Conservation (phyloP, 2,797 vertebrate genomes). For the Dallia pectoralis region DNA sequence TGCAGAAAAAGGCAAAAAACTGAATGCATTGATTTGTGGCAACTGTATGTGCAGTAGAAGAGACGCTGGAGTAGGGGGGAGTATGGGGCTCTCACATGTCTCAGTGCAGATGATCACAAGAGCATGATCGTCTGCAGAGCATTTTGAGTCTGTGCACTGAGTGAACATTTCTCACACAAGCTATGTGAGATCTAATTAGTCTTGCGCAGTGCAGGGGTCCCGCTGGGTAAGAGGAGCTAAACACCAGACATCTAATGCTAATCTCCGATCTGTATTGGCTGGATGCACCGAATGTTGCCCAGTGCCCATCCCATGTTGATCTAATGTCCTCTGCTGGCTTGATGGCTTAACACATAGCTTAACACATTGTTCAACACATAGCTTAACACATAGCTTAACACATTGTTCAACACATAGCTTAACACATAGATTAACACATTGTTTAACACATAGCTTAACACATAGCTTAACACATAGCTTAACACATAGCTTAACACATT, state of each 20-base stretch:
- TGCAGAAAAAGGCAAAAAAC: too few species aligned
- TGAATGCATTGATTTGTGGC: too few species aligned
- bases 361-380: neutral
- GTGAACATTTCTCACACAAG: too few species aligned
- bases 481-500: neutral
- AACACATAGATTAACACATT: too few species aligned
- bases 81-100: too few species aligned
- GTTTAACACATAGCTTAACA: too few species aligned
- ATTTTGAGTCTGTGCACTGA: too few species aligned
- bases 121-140: too few species aligned
- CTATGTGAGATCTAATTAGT: neutral
- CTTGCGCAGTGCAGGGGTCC: neutral
- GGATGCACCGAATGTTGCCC: neutral
- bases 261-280: conserved; percentile 28
- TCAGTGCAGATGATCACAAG: too few species aligned
- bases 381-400: neutral
- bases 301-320: neutral
- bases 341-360: neutral
- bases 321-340: neutral
- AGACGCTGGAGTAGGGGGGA: too few species aligned
- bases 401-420: neutral
- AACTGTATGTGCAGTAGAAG: too few species aligned
- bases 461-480: too few species aligned
- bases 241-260: conserved; percentile 3
- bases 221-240: conserved; percentile 6